phyloP scores from a whole-genome alignment of 1,140 invertebrate genomes.

The Oscheius sp. region DNA sequence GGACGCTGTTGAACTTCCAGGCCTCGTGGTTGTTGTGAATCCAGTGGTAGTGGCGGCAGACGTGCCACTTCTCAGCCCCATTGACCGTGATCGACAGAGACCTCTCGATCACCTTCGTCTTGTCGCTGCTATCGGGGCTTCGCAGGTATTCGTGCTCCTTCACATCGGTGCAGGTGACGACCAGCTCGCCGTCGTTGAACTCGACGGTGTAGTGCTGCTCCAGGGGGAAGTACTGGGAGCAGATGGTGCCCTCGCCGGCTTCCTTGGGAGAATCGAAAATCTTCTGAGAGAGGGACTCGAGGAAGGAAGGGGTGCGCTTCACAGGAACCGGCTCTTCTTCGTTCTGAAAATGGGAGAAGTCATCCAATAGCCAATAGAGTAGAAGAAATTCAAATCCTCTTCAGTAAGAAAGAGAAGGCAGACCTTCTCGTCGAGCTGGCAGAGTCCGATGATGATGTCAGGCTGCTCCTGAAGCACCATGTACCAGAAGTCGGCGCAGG shows the following conservation, averaged over 20 bases:
- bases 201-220: not conserved
- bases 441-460: conserved; percentile 7
- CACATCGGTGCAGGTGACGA: not conserved
- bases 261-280: too few relatives aligned
- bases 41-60: conserved; percentile 12
- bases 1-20: not conserved
- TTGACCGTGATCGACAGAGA: not conserved
- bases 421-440: conserved; percentile 3
- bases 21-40: conserved; percentile 4
- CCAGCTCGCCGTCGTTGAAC: conserved; percentile 3
- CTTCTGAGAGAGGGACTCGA: too few relatives aligned
- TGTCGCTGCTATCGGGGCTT: not conserved
- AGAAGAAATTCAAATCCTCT: too few relatives aligned
- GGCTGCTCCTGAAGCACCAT: conserved; percentile 3
- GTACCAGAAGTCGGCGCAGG: conserved; percentile 18
- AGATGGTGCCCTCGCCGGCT: too few relatives aligned
- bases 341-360: too few relatives aligned
- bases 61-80: not conserved
- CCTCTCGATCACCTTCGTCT: not conserved
- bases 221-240: not conserved
- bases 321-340: too few relatives aligned
- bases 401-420: too few relatives aligned
- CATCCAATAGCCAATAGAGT: too few relatives aligned
- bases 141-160: not conserved
- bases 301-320: too few relatives aligned